Conservation (phyloP, 1,140 invertebrate genomes). For the Bombus turneri region DNA sequence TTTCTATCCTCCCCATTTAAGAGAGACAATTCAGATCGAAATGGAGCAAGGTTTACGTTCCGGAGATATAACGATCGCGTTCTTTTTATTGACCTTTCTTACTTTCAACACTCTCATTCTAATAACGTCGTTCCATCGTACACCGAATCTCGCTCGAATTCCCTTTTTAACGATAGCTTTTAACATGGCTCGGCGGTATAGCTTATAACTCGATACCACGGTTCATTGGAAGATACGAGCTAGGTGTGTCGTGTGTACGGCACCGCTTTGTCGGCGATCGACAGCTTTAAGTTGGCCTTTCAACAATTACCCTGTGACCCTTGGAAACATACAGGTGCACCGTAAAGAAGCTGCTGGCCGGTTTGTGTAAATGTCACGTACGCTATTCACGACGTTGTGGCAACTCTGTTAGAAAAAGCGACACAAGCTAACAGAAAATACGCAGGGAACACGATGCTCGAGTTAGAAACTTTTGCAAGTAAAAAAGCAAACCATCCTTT, state of each 20-base stretch:
- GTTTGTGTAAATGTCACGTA: conserved; percentile 17
- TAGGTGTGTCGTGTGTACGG: neutral
- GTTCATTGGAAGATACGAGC: conserved; percentile 11
- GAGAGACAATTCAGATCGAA: neutral
- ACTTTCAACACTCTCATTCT: neutral
- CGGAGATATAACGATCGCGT: neutral
- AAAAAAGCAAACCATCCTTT: neutral
- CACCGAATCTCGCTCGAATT: conserved; percentile 21
- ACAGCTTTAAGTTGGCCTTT: conserved; percentile 20
- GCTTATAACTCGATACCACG: neutral
- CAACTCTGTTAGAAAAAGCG: neutral
- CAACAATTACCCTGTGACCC: conserved; percentile 24
- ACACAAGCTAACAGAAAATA: neutral
- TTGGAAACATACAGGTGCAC: neutral
- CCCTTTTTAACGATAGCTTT: conserved; percentile 15
- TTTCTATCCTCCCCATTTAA: neutral
- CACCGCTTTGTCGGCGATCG: neutral
- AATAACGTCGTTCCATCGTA: neutral
- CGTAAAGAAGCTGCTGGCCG: neutral
- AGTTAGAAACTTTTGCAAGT: neutral
- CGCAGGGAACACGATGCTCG: neutral
- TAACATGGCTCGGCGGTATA: neutral
- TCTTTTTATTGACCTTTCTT: neutral
- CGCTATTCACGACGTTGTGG: neutral
- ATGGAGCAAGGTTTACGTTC: neutral